Evolutionary conservation across 2,797 vertebrate species (phyloP).

Genomic region (Muscicapa striata): DNA sequence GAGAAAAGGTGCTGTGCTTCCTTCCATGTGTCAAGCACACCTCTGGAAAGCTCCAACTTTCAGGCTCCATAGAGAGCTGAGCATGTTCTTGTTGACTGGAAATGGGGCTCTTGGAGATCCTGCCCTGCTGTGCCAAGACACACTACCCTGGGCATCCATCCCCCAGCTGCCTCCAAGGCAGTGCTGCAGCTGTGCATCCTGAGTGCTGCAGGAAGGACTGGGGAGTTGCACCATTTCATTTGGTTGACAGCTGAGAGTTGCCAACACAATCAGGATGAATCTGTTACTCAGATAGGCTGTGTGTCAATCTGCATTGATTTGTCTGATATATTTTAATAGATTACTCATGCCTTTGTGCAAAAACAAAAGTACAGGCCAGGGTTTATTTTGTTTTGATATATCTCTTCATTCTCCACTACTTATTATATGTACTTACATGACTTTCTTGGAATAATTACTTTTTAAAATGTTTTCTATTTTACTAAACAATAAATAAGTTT

Average conservation of each 20-base stretch:
- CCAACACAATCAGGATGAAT: not conserved
- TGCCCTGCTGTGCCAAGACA: not conserved
- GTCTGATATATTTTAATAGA: not conserved
- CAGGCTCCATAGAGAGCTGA: not conserved
- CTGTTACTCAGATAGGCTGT: not conserved
- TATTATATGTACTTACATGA: not conserved
- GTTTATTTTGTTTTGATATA: not conserved
- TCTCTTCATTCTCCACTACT: not conserved
- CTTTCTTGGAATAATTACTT: not conserved
- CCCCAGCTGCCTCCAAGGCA: not conserved
- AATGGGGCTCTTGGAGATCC: not conserved
- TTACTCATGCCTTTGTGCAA: not conserved
- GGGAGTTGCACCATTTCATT: not conserved
- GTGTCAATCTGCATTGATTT: not conserved
- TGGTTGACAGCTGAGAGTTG: not conserved
- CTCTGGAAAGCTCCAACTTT: not conserved
- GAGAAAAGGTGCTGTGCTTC: not conserved
- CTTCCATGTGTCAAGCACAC: rapidly evolving
- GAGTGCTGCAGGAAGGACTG: not conserved
- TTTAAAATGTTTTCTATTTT: not conserved
- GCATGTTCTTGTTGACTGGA: rapidly evolving
- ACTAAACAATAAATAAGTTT: not conserved
- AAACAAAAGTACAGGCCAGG: not conserved
- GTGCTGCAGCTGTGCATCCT: not conserved
- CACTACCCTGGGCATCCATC: rapidly evolving